These are phyloP conservation scores for Allobates femoralis DNA, from an alignment of 2,797 vertebrate species.

Conservation along the genomic window DNA sequence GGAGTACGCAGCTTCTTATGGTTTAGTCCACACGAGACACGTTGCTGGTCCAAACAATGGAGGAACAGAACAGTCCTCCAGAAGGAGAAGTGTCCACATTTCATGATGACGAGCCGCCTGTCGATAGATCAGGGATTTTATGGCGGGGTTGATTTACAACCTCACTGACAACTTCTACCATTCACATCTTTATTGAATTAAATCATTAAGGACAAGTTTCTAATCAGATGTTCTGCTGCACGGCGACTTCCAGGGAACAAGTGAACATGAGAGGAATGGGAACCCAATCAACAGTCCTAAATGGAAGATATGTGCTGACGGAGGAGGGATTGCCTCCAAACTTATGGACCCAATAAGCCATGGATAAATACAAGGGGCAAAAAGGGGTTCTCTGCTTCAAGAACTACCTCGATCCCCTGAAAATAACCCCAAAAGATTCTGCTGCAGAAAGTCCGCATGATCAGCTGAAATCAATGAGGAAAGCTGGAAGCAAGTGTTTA, in stretches of 20 bases:
- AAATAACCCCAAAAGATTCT: neutral
- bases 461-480: neutral
- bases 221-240: neutral
- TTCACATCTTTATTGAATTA: neutral
- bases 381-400: neutral
- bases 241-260: neutral
- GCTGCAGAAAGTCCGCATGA: neutral
- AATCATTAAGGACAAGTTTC: neutral
- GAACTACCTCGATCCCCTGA: neutral
- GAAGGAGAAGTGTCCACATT: neutral
- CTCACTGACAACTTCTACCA: neutral
- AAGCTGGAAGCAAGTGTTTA: neutral
- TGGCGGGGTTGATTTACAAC: neutral
- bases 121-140: neutral
- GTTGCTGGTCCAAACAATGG: neutral
- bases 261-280: neutral
- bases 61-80: neutral
- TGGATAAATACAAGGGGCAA: neutral
- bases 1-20: neutral
- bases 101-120: neutral
- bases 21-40: neutral
- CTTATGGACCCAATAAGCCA: neutral
- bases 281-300: neutral
- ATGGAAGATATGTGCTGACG: neutral
- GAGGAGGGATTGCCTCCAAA: neutral